Conservation (phyloP, 2,888 invertebrate genomes). For the Malthinus seriepunctatus region DNA sequence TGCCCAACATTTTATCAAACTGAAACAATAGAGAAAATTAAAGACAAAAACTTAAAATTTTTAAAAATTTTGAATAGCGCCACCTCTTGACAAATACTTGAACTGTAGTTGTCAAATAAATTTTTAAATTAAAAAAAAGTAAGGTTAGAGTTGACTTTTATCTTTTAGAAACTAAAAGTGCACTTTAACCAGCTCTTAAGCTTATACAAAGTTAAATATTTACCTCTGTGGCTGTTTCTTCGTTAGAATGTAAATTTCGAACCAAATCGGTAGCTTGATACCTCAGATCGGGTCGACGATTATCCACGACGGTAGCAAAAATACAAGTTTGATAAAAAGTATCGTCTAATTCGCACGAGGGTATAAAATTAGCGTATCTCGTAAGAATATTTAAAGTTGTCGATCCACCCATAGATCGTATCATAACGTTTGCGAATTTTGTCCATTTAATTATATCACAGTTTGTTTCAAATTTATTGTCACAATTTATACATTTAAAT, state of each 20-base stretch:
- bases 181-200: too few species aligned
- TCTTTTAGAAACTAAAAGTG: too few species aligned
- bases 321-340: constrained; percentile 66
- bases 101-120: too few species aligned
- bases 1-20: constrained; percentile 43
- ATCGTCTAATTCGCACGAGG: constrained; percentile 61
- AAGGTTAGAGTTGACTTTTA: too few species aligned
- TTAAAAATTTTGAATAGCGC: too few species aligned
- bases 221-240: constrained; percentile 17
- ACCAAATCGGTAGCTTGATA: constrained; percentile 22
- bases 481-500: constrained; percentile 66
- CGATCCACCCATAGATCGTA: constrained; percentile 64
- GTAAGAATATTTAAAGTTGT: constrained; percentile 62
- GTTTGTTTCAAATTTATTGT: constrained; percentile 51
- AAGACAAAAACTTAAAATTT: constrained; percentile 8
- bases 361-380: constrained; percentile 60
- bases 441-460: constrained; percentile 62
- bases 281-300: constrained; percentile 13
- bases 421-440: constrained; percentile 61
- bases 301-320: constrained; percentile 56
- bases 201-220: too few species aligned
- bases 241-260: constrained; percentile 18
- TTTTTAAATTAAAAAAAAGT: too few species aligned
- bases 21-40: constrained; percentile 37
- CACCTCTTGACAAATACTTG: too few species aligned